These are phyloP conservation scores for Clarias batrachus DNA, from an alignment of 2,113 vertebrate species.

Conservation along the genomic window DNA sequence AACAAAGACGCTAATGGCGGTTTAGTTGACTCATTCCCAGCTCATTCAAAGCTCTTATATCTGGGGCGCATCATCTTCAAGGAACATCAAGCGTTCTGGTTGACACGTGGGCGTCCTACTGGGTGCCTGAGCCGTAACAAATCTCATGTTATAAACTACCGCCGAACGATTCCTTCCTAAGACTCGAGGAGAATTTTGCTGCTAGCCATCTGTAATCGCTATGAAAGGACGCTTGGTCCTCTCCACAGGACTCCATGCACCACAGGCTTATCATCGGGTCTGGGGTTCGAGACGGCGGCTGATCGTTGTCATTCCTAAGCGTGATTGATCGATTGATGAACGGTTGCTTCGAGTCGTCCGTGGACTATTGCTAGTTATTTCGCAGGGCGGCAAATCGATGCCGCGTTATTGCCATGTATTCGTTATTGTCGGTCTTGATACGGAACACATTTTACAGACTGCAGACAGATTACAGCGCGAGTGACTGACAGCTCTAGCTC, in stretches of 20 bases:
- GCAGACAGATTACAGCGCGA: neutral
- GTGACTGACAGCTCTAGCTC: conserved; percentile 34
- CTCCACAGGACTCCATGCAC: neutral
- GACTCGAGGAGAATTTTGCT: conserved; percentile 34
- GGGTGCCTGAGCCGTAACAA: conserved; percentile 21
- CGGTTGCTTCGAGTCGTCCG: conserved; percentile 26
- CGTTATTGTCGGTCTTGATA: conserved; percentile 44
- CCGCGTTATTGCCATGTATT: conserved; percentile 43
- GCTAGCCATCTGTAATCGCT: conserved; percentile 45
- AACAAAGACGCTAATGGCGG: conserved; percentile 7
- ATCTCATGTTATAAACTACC: conserved; percentile 16
- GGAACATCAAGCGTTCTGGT: conserved; percentile 18
- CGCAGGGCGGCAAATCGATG: conserved; percentile 55
- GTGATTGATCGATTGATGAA: conserved; percentile 18
- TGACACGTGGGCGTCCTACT: conserved; percentile 21
- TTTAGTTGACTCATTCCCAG: conserved; percentile 27
- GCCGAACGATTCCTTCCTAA: conserved; percentile 21
- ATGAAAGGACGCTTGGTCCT: conserved; percentile 19
- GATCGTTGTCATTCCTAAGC: conserved; percentile 11
- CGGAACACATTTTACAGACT: conserved; percentile 19
- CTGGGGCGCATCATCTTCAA: conserved; percentile 29
- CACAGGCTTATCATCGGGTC: no score
- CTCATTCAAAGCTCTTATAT: conserved; percentile 9
- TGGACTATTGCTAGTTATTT: conserved; percentile 42
- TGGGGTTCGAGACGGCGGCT: neutral